Evolutionary conservation across 2,113 vertebrate species (phyloP), one percentile per base, ranked within the genome.

Genomic region (Melanerpes formicivorus): DNA sequence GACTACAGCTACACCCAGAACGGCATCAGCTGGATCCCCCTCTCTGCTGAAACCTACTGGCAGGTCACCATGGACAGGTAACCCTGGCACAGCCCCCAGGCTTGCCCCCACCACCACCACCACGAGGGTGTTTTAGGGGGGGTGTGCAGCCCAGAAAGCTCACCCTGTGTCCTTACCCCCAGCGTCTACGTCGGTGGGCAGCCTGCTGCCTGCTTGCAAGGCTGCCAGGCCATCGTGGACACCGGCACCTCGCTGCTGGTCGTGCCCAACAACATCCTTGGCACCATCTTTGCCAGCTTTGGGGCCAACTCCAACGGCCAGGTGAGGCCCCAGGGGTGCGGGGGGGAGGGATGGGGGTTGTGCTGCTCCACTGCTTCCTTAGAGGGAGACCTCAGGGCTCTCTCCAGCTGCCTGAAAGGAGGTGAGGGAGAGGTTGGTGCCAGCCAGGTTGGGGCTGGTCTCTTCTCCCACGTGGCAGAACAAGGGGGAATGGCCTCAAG

Each of bases 191-290:
- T 78, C 1, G 0, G 0, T 0, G 37, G 10, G 1, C 0, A 17
- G 5, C 0, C 2, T 0, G 3, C 64, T 0, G 84, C 78, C 74
- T 94, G 95, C 14, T 1, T 6, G 15, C 3, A 0, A 0, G 30
- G 89, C n/a, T 95, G 94, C 94, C 93, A 96, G 91, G 94, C 95
- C 80, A 95, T 96, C 2, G 78, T 95, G 74, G 95, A 96, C 55
- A 96, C 94, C 0, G 95, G 95, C 74, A 95, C 93, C 75, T 87
- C 84, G 1, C 89, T 92, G 54, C 3, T 96, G 71, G 78, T 75
- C 2, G 5, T 90, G 54, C 94, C 95, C 48, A 1, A 6, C 48
- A 5, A 0, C 0, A 62, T 67, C 65, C 10, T 87, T 18, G 1
- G 0, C 2, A 9, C 0, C 11, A 5, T 94, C 77, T 9, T 64